Base-by-base conservation (phyloP, 2,797 vertebrate species). In the Coregonus sp. region DNA sequence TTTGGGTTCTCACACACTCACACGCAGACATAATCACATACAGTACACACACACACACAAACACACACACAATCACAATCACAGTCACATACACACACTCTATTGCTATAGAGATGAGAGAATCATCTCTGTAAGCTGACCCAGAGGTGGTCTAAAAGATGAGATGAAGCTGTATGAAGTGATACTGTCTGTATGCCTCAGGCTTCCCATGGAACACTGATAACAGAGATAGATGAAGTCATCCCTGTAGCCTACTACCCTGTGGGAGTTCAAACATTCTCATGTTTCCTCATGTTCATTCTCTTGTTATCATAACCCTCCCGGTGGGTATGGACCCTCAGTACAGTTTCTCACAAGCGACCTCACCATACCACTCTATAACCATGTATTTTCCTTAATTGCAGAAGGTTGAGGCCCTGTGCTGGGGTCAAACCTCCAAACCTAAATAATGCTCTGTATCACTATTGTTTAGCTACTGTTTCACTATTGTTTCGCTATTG, bases 211-310 rank as follows among this genome's bases (percentile, higher is more conserved):
- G 54, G 54, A 56, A 3, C 29, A 0, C 70, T 15, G 52, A 72
- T 80, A 76, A 78, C 76, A 59, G 63, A 85, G 83, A 81, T 72
- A 15, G 80, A 89, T 87, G 79, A 74, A 75, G 84, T 73, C 84
- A 80, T 82, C 74, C 31, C 18, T 35, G 52, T 25, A 31, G 16
- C 51, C n/a, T 16, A n/a, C 31, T 73, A 51, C 5, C 54, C 54
- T 29, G 11, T 16, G 72, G 16, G 31, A 56, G 54, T 56, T 56
- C 31, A 33, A 33, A 33, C 4, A 66, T 68, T 73, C 79, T 67
- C 40, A 31, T 65, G 0, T 78, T 31, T 68, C 74, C 61, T 0
- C 47, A 65, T 70, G 65, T 66, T 82, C 74, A 73, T 66, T n/a
- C 75, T 72, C 54, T 73, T 78, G 31, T 33, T 33, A 33, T 33